Conservation (phyloP, 1,140 invertebrate species). For the Contarinia nasturtii region DNA sequence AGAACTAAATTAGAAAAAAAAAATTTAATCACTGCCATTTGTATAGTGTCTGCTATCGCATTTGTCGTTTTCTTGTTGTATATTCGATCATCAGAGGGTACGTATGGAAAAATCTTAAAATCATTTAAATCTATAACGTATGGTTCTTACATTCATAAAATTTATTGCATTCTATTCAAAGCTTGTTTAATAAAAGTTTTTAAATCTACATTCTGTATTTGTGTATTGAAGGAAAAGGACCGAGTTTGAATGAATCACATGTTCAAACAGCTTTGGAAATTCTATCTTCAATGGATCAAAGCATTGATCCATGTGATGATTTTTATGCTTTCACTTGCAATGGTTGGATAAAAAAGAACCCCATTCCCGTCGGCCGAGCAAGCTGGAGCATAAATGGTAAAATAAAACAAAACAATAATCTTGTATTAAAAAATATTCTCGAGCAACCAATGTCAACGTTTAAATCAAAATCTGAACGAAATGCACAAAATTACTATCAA, state of each 20-base stretch:
- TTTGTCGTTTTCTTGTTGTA: neutral
- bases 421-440: constrained; percentile 76
- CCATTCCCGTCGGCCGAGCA: constrained; percentile 77
- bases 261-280: constrained; percentile 72
- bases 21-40: constrained; percentile 24
- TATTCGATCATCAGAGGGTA: neutral
- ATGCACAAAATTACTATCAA: constrained; percentile 77
- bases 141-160: no score
- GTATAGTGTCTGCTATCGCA: neutral
- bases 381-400: constrained; percentile 91
- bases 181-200: no score
- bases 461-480: constrained; percentile 63
- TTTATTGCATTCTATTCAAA: no score
- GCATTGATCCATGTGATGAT: constrained; percentile 75
- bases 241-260: constrained; percentile 64
- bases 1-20: constrained; percentile 29
- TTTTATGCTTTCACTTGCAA: constrained; percentile 91
- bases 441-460: constrained; percentile 36
- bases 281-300: constrained; percentile 60
- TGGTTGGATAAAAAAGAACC: constrained; percentile 79
- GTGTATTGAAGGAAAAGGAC: no score
- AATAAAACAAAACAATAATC: constrained; percentile 78
- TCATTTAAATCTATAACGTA: no score
- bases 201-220: no score
- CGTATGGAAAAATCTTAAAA: no score